Evolutionary conservation across 2,797 vertebrate species (phyloP).

Genomic region (Pipistrellus pipistrellus): DNA sequence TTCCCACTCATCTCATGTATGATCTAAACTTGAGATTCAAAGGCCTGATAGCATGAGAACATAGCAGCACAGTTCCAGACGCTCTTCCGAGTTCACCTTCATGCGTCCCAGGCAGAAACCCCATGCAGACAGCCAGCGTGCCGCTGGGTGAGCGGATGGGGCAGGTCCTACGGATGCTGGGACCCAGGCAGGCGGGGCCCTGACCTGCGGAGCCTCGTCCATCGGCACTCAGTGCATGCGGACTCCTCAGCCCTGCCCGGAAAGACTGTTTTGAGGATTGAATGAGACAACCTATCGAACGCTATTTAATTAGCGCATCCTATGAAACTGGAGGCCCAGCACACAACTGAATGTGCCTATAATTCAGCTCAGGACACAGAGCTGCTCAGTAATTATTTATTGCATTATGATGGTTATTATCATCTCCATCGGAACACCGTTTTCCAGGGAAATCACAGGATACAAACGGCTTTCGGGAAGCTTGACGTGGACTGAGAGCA

Average conservation of each 20-base stretch:
- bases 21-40: conserved; percentile 50
- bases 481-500: neutral
- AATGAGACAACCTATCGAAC: neutral
- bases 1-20: conserved; percentile 63
- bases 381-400: neutral
- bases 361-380: neutral
- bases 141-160: neutral
- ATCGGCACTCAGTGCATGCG: neutral
- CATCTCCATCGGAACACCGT: neutral
- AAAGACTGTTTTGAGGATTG: neutral
- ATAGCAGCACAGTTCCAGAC: neutral
- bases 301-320: too few species aligned
- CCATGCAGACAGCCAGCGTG: neutral
- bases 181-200: too few species aligned
- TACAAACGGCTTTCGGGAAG: neutral
- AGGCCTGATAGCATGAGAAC: neutral
- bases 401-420: neutral
- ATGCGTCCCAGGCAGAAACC: neutral
- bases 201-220: neutral
- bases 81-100: conserved; percentile 35
- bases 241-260: neutral
- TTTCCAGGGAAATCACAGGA: neutral
- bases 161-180: neutral
- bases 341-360: too few species aligned
- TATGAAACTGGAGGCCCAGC: too few species aligned